These are phyloP conservation scores for Tetragnatha versicolor DNA, from an alignment of 1,140 invertebrate genomes.

Conservation along the genomic window DNA sequence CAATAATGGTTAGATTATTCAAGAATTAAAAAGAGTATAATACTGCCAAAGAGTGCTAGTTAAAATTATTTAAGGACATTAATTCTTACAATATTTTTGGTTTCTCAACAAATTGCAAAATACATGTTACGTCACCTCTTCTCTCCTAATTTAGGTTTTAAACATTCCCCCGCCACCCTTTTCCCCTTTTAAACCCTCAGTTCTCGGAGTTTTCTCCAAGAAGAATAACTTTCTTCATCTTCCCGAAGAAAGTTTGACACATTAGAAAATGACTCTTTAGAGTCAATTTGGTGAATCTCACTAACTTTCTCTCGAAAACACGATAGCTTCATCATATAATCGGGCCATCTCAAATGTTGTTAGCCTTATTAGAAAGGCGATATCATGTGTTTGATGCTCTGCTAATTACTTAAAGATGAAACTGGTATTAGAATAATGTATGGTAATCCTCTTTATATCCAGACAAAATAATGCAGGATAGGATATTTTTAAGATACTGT, in stretches of 20 bases:
- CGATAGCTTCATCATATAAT: not conserved
- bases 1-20: too few relatives aligned
- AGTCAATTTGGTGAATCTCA: not conserved
- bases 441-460: too few relatives aligned
- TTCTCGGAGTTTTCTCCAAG: not conserved
- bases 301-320: not conserved
- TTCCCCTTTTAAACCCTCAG: not conserved
- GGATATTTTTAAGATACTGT: too few relatives aligned
- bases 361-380: not conserved
- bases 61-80: too few relatives aligned
- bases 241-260: not conserved
- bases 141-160: too few relatives aligned
- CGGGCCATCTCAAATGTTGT: not conserved
- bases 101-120: too few relatives aligned
- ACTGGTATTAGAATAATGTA: not conserved
- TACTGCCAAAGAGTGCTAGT: too few relatives aligned
- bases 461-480: too few relatives aligned
- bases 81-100: too few relatives aligned
- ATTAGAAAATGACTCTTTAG: conserved; percentile 6
- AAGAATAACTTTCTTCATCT: not conserved
- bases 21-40: too few relatives aligned
- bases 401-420: conserved; percentile 5
- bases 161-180: too few relatives aligned
- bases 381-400: not conserved
- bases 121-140: too few relatives aligned